These are phyloP conservation scores for Adoxophyes honmai DNA, from an alignment of 1,140 invertebrate species.

Conservation along the genomic window DNA sequence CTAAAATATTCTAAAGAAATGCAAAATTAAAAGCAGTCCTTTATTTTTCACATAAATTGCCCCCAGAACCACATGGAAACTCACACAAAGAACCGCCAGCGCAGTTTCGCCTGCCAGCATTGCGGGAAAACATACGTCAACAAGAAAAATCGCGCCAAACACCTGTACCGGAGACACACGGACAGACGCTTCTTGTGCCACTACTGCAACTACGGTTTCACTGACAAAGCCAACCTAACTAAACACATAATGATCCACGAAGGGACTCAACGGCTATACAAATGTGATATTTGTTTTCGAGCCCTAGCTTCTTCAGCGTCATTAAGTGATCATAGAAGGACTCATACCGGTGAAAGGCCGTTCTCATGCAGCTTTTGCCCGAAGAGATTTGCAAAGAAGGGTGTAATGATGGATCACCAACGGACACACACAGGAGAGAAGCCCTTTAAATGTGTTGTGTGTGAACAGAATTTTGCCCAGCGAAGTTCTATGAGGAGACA, in stretches of 20 bases:
- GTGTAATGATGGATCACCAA: conserved; percentile 62
- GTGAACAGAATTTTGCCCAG: conserved; percentile 70
- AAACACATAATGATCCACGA: background rate
- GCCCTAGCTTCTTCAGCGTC: background rate
- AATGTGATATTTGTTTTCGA: background rate
- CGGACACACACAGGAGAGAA: conserved; percentile 81
- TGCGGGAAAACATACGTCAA: conserved; percentile 61
- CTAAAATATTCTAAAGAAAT: too few species aligned
- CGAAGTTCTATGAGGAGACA: conserved; percentile 58
- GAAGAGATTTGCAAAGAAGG: conserved; percentile 26
- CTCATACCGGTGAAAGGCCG: conserved; percentile 74
- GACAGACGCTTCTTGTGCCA: background rate
- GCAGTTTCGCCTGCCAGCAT: conserved; percentile 28
- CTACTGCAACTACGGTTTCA: background rate
- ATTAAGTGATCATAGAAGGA: conserved; percentile 33
- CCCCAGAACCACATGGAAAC: conserved; percentile 32
- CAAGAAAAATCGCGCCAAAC: conserved; percentile 65
- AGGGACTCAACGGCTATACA: background rate
- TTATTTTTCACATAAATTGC: too few species aligned
- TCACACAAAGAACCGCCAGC: conserved; percentile 25
- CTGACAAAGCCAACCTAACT: background rate
- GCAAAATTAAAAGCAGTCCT: too few species aligned
- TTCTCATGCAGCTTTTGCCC: conserved; percentile 78
- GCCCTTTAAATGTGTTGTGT: conserved; percentile 78
- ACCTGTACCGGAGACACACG: conserved; percentile 64